Evolutionary conservation across 2,888 invertebrate genomes (phyloP).

Genomic region (Thymelicus sylvestris): DNA sequence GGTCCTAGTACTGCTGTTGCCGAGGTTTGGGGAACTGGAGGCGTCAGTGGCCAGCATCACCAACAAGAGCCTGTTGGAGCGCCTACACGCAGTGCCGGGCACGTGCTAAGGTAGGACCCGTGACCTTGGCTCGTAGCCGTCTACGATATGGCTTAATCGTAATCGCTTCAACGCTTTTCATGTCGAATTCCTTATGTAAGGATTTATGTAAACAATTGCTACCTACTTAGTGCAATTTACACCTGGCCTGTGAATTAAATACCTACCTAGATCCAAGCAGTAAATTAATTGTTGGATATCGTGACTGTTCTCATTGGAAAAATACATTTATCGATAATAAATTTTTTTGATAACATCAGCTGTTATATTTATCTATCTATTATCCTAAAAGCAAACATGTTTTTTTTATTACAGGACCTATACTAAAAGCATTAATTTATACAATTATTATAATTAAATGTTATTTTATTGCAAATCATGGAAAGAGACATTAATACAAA

Average conservation of each 20-base stretch:
- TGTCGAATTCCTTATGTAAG: conserved; percentile 13
- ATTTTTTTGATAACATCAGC: conserved; percentile 23
- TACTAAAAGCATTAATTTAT: no score
- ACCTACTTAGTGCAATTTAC: no score
- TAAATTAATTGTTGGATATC: neutral
- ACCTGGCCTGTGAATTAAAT: no score
- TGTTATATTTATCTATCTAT: neutral
- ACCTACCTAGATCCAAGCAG: no score
- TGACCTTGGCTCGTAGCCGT: conserved; percentile 53
- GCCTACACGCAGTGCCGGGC: conserved; percentile 54
- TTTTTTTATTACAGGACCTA: no score
- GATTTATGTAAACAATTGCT: neutral
- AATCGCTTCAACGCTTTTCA: conserved; percentile 9
- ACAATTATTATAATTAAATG: no score
- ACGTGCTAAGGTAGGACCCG: conserved; percentile 72
- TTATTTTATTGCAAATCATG: no score
- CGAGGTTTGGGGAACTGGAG: conserved; percentile 60
- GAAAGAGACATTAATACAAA: no score
- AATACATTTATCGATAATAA: conserved; percentile 10
- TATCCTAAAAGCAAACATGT: neutral
- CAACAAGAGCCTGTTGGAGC: conserved; percentile 54
- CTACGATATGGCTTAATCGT: conserved; percentile 17
- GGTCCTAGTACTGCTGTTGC: conserved; percentile 58
- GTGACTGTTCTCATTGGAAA: conserved; percentile 11
- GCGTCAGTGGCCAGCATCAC: conserved; percentile 49